Evolutionary conservation across 2,888 invertebrate species (phyloP).

Genomic region (Dysmachus trigonus): DNA sequence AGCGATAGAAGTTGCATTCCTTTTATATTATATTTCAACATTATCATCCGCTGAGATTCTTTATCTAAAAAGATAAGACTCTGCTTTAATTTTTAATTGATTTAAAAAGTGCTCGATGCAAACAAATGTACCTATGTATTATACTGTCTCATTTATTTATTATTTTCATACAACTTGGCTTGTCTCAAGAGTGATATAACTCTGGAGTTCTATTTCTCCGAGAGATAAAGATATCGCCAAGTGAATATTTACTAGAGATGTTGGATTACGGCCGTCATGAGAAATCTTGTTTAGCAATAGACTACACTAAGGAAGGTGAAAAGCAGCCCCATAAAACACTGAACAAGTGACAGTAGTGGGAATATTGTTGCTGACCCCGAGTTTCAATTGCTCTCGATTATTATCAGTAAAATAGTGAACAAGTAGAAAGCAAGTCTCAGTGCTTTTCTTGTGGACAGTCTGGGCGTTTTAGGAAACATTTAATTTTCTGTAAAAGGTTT

Average conservation of each 20-base stretch:
- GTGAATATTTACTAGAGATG: background rate
- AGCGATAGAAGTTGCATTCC: background rate
- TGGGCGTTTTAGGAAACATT: background rate
- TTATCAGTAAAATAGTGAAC: background rate
- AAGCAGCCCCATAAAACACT: background rate
- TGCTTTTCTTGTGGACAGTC: background rate
- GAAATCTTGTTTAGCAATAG: background rate
- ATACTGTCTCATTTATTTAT: background rate
- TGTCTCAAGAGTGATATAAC: background rate
- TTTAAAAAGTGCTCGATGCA: background rate
- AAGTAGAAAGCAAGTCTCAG: background rate
- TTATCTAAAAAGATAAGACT: background rate
- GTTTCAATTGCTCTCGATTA: background rate
- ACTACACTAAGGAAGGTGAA: background rate
- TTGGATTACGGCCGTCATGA: background rate
- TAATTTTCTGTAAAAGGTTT: background rate
- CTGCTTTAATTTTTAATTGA: background rate
- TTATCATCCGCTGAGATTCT: background rate
- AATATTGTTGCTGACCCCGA: background rate
- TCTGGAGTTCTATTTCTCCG: background rate
- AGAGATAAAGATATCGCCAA: conserved; percentile 3
- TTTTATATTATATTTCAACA: background rate
- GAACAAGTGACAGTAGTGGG: background rate
- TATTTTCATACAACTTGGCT: background rate
- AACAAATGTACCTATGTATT: background rate